Conservation (phyloP, 2,888 invertebrate species). For the Chloromyia formosa region DNA sequence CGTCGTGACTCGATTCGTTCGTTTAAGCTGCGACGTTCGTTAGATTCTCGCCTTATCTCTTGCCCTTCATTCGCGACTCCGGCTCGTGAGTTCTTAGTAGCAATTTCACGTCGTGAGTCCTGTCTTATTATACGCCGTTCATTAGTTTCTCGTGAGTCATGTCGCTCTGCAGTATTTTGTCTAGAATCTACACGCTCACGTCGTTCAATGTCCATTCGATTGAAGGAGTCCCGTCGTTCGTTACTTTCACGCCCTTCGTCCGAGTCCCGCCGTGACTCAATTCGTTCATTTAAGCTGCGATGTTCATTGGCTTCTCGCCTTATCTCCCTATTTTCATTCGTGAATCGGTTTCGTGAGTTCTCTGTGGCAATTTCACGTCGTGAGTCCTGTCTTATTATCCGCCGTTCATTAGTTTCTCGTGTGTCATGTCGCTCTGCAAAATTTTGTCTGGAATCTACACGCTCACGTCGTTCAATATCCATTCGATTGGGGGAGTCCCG, state of each 20-base stretch:
- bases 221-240: neutral
- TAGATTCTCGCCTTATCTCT: constrained; percentile 15
- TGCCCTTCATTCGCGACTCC: too few relatives aligned
- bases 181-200: neutral
- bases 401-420: too few relatives aligned
- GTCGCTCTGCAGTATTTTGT: neutral
- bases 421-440: neutral
- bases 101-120: too few relatives aligned
- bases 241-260: neutral
- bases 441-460: neutral
- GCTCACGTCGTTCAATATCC: too few relatives aligned
- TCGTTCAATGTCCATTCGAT: neutral
- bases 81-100: too few relatives aligned
- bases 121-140: too few relatives aligned
- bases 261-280: neutral
- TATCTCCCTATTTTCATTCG: neutral
- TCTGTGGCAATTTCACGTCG: too few relatives aligned
- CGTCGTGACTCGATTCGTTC: neutral
- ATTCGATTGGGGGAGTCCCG: neutral
- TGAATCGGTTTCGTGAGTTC: too few relatives aligned
- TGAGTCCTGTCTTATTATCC: too few relatives aligned
- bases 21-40: neutral
- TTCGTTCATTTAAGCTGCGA: neutral
- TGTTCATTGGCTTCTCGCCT: constrained; percentile 4
- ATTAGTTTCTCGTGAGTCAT: too few relatives aligned